Conservation (phyloP, 2,113 vertebrate species). For the Tetrao urogallus region DNA sequence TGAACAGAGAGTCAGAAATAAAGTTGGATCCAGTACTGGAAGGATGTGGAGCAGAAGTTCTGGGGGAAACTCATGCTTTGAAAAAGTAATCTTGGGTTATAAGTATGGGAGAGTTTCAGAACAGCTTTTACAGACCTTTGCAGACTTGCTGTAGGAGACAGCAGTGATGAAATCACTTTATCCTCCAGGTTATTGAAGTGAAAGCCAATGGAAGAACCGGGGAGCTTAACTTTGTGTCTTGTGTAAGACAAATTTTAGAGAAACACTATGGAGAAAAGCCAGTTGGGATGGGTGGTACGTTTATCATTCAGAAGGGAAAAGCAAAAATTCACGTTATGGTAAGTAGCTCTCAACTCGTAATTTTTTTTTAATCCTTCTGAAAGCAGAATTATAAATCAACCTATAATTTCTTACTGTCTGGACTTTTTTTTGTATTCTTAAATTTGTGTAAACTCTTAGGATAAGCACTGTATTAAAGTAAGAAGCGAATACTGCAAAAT, state of each 20-base stretch:
- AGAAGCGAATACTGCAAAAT: neutral
- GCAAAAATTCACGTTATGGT: slow-evolving; percentile 97
- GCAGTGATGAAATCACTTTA: neutral
- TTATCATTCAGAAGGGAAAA: slow-evolving; percentile 93
- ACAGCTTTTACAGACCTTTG: neutral
- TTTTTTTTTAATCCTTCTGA: neutral
- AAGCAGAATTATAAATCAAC: neutral
- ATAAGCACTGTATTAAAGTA: neutral
- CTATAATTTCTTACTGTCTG: neutral
- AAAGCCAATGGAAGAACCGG: slow-evolving; percentile 88
- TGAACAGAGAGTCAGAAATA: neutral
- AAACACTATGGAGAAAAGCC: slow-evolving; percentile 87
- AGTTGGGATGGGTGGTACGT: slow-evolving; percentile 93
- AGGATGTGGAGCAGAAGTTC: neutral
- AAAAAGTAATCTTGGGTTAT: neutral
- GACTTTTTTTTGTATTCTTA: neutral
- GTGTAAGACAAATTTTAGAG: slow-evolving; percentile 88
- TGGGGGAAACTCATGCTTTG: neutral
- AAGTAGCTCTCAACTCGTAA: neutral
- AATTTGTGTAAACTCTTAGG: neutral
- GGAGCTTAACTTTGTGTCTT: slow-evolving; percentile 88
- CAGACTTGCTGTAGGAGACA: neutral
- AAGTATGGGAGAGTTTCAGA: neutral
- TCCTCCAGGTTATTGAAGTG: slow-evolving; percentile 90
- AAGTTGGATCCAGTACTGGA: neutral